Base-by-base conservation (phyloP, 2,113 vertebrate genomes). In the Sinocyclocheilus maitianheensis region DNA sequence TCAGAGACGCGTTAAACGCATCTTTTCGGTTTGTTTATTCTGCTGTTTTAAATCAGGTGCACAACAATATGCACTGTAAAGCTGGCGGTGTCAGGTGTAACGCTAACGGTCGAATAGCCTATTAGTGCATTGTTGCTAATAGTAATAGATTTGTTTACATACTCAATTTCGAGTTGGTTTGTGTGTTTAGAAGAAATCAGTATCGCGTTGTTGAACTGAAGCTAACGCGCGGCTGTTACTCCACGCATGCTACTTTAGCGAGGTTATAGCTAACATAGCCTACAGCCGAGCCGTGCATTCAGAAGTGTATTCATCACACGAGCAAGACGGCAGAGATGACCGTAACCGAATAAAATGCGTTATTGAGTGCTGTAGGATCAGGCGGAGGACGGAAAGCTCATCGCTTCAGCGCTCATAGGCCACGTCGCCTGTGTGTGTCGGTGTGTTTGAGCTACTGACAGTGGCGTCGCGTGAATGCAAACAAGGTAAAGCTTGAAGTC, bases 341-440 rank as follows among this genome's bases (percentile, higher is more conserved):
- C 63, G 4, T 65, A 48, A 65, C 37, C 3, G 40, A 81, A 30
- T 81, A 65, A 67, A 53, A 74, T 55, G 69, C 34, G 22, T 24
- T n/a, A 55, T 34, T 13, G 11, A 16, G 81, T 18, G 22, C 34
- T 74, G 7, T 74, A 40, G 51, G 12, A 14, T 30, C 26, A 34
- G 46, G 14, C 26, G 30, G 46, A 53, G 18, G 6, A 53, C 26
- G 26, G 65, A 74, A 43, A 74, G 48, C 67, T 60, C 20, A 60
- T 75, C 51, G 30, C 34, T 18, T 37, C 40, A 92, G 69, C 8
- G 13, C 30, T 60, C 51, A 40, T 58, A 81, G 93, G 94, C 93
- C 94, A 94, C 94, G 93, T 94, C 92, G 90, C 88, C 48, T 91
- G 67, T 40, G 85, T 58, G 63, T 80, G 74, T 48, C 88, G 91